Evolutionary conservation across 2,797 vertebrate species (phyloP), one percentile per base, ranked within the genome.

Genomic region (Clarias platycephalus): DNA sequence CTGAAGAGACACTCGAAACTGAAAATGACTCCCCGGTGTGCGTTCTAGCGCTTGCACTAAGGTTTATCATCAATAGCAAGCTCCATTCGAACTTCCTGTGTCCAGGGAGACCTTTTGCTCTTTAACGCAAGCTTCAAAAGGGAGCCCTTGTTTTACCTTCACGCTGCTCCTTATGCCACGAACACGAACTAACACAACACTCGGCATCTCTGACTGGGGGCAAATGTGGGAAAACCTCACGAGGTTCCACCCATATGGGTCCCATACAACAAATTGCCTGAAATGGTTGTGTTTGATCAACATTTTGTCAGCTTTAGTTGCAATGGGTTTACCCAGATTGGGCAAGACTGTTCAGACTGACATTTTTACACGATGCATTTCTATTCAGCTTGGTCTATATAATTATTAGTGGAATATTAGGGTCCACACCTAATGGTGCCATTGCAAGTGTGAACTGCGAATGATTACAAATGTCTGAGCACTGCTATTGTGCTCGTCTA

Each of bases 71-170:
- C 37, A 22, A 20, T 49, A 24, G 72, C 18, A 40, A 34, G 16
- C 49, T 82, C 87, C 83, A 85, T 87, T 86, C 85, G 60, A 44
- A 72, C 72, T 83, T 82, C 85, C 83, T 74, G 53, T 64, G 53
- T 58, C n/a, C 80, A 82, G 74, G 86, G 86, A 86, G 83, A 49
- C 80, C 87, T 85, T 74, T 58, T 85, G 80, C 71, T 64, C 71
- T 72, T 40, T 55, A 63, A 37, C 44, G 53, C 24, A 7, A 83
- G 82, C 88, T 87, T 91, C 88, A 86, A 86, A 90, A 76, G 62
- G 44, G 71, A 66, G 6, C 34, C 10, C 12, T 31, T 63, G 15
- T 63, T 87, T 85, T 68, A 76, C 16, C 80, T 85, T 68, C 77
- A 77, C 80, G n/a, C 53, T 55, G 62, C 62, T 40, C 76, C 71